Conservation (phyloP, 2,113 vertebrate genomes). For the Gallinago media region DNA sequence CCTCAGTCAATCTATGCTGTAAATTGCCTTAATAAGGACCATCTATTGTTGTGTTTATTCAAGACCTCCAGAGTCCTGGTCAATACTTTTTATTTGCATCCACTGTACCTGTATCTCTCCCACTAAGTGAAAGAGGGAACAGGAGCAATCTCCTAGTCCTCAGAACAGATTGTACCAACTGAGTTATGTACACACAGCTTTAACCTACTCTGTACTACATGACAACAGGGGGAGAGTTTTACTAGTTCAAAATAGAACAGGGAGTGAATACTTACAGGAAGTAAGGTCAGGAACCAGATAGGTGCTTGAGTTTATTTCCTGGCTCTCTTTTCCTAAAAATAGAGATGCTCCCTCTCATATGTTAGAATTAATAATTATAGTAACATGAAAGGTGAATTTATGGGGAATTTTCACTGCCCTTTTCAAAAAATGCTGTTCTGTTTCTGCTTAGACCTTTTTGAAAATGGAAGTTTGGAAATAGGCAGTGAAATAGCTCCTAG, state of each 20-base stretch:
- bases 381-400: neutral
- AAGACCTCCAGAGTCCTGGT: neutral
- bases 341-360: neutral
- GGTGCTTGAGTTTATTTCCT: neutral
- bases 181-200: neutral
- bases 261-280: neutral
- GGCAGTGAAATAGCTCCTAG: neutral
- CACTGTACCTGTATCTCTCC: neutral
- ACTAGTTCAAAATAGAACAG: neutral
- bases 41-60: neutral
- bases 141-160: neutral
- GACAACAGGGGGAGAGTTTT: neutral
- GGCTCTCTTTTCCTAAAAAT: neutral
- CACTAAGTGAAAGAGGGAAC: neutral
- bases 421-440: neutral
- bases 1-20: neutral
- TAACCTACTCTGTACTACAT: neutral
- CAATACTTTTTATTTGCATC: neutral
- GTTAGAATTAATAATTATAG: neutral
- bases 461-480: neutral
- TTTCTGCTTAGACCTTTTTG: neutral
- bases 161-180: neutral
- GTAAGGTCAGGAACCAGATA: neutral
- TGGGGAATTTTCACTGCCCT: accelerated
- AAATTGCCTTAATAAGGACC: neutral